Percentiles rank a stretch among this genome's conserved stretches.
Conservation (phyloP, 2,113 vertebrate species). For the Lota lota region DNA sequence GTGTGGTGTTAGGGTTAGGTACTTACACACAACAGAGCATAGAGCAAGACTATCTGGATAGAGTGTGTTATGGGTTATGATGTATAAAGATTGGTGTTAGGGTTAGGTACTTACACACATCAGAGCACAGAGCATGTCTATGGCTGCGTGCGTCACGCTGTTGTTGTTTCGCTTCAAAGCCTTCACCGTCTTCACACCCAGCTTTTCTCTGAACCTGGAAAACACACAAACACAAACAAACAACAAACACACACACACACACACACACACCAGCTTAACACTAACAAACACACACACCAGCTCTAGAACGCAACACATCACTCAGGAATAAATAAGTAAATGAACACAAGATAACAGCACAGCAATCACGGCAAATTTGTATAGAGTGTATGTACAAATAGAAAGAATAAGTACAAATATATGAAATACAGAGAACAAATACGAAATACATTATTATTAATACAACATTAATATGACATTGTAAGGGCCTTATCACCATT, state of each 20-base stretch:
- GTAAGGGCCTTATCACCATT: too few species aligned
- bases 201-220: constrained; percentile 89
- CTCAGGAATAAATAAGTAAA: too few species aligned
- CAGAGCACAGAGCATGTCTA: constrained; percentile 98
- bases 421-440: too few species aligned
- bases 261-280: constrained; percentile 9
- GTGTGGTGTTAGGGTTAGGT: background rate
- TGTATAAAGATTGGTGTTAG: background rate
- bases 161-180: constrained; percentile 95
- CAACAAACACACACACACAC: background rate
- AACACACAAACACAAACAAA: constrained; percentile 26
- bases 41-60: constrained; percentile 89
- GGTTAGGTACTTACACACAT: constrained; percentile 93
- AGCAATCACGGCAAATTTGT: too few species aligned
- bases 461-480: too few species aligned
- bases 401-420: too few species aligned
- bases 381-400: too few species aligned
- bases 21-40: constrained; percentile 99
- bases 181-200: constrained; percentile 97
- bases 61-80: background rate
- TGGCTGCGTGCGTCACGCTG: constrained; percentile 91
- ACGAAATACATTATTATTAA: too few species aligned
- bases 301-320: too few species aligned
- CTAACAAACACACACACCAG: too few species aligned
- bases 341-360: too few species aligned